Evolutionary conservation across 1,140 invertebrate genomes (phyloP), one percentile per base, ranked within the genome.

Genomic region (Polyergus mexicanus): DNA sequence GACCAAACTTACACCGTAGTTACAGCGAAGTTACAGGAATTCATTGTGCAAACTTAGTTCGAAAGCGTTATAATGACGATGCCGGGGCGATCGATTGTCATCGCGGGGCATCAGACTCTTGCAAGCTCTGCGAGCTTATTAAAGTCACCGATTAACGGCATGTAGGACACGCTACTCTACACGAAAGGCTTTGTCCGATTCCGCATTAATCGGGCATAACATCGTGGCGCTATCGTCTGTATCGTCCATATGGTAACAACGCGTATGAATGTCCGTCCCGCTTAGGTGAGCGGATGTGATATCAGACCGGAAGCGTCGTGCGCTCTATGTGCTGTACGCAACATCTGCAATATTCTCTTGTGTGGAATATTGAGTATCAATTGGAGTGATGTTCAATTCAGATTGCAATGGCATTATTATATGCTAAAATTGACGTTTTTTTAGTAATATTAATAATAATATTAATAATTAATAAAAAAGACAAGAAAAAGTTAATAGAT

Each of bases 101-200:
- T 74, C 78, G 38, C 68, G 19, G 41, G 6, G 54, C 35, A 25
- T 41, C 35, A 8, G 38, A 25, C 60, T 38, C 78, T 83, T 56
- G 68, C 78, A 60, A 72, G 35, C 56, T 72, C 38, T 51, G 44
- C 28, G 28, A 28, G 44, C 76, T 83, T 83, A 83, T 83, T 83
- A 83, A 83, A 83, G 78, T 83, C 78, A 83, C 38, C 78, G 78
- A 83, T 83, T 83, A 83, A 83, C 68, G 78, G 68, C 68, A 47
- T 83, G 78, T 83, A 68, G 68, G 78, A 81, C 78, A 81, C 51
- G 78, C 51, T 54, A 25, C 68, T 72, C 54, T 72, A 83, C 78
- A 74, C 7, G 68, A 44, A 83, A 58, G 78, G 78, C 78, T 83
- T 83, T 83, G 78, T 83, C 54, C 78, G 54, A 74, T 83, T 83